Percentiles rank a stretch among this genome's conserved stretches.
phyloP scores from a whole-genome alignment of 2,797 vertebrate species.

The Heteromormyrus szaboi region DNA sequence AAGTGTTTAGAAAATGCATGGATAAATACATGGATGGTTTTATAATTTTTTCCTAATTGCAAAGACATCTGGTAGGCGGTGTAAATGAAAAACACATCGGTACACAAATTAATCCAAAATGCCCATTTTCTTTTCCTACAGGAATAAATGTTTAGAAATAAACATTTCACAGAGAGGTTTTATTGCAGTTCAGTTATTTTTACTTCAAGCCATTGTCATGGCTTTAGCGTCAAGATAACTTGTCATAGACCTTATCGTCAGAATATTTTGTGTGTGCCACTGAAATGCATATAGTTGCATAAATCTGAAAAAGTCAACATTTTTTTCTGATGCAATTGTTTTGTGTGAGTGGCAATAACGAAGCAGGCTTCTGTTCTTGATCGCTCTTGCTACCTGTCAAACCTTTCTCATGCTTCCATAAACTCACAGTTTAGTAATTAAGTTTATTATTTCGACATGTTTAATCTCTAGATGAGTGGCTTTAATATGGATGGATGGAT shows the following conservation, averaged over 20 bases:
- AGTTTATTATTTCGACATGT: not conserved
- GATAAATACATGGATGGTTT: not conserved
- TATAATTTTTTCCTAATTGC: not conserved
- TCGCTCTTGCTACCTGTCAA: not conserved
- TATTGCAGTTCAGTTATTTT: not conserved
- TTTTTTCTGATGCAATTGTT: not conserved
- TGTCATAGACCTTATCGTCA: not conserved
- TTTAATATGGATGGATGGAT: not conserved
- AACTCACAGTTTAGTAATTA: not conserved
- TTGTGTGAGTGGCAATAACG: not conserved
- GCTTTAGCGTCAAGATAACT: not conserved
- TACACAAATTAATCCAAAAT: not conserved
- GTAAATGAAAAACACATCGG: not conserved
- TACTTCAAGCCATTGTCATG: not conserved
- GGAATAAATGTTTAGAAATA: not conserved
- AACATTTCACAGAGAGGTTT: not conserved
- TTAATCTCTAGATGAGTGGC: not conserved
- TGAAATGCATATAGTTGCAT: not conserved
- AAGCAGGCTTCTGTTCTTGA: not conserved
- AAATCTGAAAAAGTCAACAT: not conserved
- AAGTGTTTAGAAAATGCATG: not conserved
- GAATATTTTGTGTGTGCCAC: not conserved
- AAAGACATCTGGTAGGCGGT: not conserved
- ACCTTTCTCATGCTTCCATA: not conserved
- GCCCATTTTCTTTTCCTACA: not conserved